Evolutionary conservation across 35 echinoderm and acorn worm genomes (phyloP).

Genomic region (Patiria miniata): DNA sequence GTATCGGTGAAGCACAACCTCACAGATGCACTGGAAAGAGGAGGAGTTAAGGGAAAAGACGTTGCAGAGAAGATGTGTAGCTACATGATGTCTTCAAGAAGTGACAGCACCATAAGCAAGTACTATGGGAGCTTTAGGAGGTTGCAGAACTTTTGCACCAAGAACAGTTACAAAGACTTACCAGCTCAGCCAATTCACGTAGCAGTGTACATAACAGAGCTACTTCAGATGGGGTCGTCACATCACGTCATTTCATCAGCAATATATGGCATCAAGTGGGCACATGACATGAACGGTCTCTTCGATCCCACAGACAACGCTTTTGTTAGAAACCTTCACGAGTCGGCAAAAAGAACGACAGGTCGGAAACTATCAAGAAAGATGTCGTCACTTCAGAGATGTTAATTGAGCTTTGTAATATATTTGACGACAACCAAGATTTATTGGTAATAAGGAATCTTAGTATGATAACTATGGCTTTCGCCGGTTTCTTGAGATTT

Average conservation of each 20-base stretch:
- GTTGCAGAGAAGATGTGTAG: neutral
- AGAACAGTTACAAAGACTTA: neutral
- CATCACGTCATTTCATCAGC: neutral
- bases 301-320: neutral
- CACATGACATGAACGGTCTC: neutral
- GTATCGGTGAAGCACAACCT: neutral
- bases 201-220: neutral
- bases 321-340: neutral
- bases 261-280: neutral
- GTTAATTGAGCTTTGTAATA: neutral
- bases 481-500: neutral
- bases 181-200: neutral
- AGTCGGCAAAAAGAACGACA: neutral
- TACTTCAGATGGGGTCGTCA: neutral
- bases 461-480: no score
- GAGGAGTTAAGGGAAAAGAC: neutral
- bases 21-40: neutral
- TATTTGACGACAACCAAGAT: no score
- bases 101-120: neutral
- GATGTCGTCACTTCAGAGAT: constrained; percentile 13
- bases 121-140: neutral
- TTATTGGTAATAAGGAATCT: no score
- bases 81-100: neutral
- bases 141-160: neutral
- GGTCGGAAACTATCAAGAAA: neutral